Base-by-base conservation (phyloP, 2,113 vertebrate genomes). In the Halichoeres trimaculatus region DNA sequence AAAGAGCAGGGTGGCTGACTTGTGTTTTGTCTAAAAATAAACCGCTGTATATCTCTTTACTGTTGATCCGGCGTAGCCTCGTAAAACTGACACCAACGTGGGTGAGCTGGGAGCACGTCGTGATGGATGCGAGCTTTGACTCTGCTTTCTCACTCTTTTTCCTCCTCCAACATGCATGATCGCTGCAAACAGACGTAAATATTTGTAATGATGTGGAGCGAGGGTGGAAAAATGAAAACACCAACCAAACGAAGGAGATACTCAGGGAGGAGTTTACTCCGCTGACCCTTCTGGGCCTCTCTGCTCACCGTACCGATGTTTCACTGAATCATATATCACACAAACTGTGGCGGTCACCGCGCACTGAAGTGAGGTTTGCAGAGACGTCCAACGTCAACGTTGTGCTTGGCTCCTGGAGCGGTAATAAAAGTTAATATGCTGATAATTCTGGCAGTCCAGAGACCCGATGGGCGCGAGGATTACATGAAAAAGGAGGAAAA, bases 11-110 rank as follows among this genome's bases (percentile, higher is more conserved):
- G 50, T 54, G 66, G 50, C 76, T 70, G 60, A 30, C 82, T 14
- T 55, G 73, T 75, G 77, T 77, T 83, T 89, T 75, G 66, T 85
- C 89, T 94, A 93, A 93, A 94, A 93, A 93, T 93, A 93, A 84
- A 64, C 64, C 55, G 36, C 43, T 86, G 53, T 78, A 70, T 69
- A 61, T 78, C 30, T 74, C 74, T 85, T 81, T 60, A 51, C 83
- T 85, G 88, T 90, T 86, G 87, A 88, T 85, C 75, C 13, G 19
- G 45, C 74, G 55, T 4, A 53, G 63, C 67, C 70, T 79, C 38
- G 66, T 74, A 74, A 80, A 88, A 48, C 80, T 74, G 83, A 88
- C 87, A 81, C 84, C 60, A 10, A 59, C 48, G 81, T 85, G 87
- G 83, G 76, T 77, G 84, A 85, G 78, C 80, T n/a, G 48, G 19